Evolutionary conservation across 2,888 invertebrate genomes (phyloP).

Genomic region (Sicus ferrugineus): DNA sequence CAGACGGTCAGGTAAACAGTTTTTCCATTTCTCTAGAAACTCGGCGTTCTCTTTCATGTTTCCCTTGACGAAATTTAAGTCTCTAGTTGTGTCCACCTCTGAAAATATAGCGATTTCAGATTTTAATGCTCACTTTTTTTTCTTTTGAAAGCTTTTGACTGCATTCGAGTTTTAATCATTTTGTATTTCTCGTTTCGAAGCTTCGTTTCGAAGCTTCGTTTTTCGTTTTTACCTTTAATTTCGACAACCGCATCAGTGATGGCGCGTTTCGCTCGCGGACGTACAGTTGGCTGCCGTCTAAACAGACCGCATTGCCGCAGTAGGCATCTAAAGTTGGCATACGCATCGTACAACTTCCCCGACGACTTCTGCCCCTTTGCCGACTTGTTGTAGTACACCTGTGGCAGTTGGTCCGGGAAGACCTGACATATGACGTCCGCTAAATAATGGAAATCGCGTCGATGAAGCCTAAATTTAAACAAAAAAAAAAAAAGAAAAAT

Average conservation of each 20-base stretch:
- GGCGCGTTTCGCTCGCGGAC: background rate
- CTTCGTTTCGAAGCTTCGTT: no score
- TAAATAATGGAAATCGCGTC: slow-evolving; percentile 3
- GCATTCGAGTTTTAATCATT: no score
- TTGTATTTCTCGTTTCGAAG: no score
- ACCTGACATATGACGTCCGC: background rate
- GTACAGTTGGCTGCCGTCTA: background rate
- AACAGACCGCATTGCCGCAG: background rate
- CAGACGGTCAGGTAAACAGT: slow-evolving; percentile 19
- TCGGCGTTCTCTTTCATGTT: background rate
- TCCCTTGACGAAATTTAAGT: slow-evolving; percentile 1
- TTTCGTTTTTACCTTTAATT: background rate
- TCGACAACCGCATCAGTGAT: background rate
- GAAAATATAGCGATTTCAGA: no score
- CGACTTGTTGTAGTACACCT: background rate
- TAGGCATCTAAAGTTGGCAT: background rate
- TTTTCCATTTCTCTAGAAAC: slow-evolving; percentile 29
- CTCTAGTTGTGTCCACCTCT: background rate
- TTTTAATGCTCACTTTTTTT: background rate
- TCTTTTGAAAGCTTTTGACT: no score
- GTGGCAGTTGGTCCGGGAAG: background rate
- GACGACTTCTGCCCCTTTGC: background rate
- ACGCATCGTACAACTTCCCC: background rate
- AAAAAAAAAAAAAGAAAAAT: no score
- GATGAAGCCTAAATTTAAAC: background rate